Conservation (phyloP, 2,113 vertebrate species). For the Neodon shergylaensis region DNA sequence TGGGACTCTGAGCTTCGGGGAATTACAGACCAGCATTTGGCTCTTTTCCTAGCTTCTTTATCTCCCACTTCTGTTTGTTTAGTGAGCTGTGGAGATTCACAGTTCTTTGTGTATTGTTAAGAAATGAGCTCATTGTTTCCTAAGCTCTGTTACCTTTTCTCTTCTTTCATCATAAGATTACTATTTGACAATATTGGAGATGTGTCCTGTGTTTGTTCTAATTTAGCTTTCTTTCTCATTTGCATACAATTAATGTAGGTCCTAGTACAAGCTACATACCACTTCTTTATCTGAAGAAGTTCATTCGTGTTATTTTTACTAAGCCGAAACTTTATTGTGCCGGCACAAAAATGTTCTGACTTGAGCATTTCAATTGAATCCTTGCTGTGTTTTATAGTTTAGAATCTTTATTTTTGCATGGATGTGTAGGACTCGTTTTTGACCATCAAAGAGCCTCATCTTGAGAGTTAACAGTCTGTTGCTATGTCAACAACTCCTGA, state of each 20-base stretch:
- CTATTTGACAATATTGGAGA: neutral
- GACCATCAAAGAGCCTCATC: constrained; percentile 27
- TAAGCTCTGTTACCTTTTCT: neutral
- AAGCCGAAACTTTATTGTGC: neutral
- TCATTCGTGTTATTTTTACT: neutral
- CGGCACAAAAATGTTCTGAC: neutral
- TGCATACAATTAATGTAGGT: neutral
- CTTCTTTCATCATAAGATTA: constrained; percentile 29
- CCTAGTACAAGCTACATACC: neutral
- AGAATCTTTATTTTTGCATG: neutral
- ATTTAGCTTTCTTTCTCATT: constrained; percentile 37
- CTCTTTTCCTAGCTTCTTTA: neutral
- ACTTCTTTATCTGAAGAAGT: neutral
- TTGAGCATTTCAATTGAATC: constrained; percentile 41
- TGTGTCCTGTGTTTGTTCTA: constrained; percentile 7
- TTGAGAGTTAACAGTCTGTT: neutral
- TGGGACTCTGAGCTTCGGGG: neutral
- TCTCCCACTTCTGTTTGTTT: neutral
- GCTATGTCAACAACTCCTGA: neutral
- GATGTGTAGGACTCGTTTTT: constrained; percentile 42
- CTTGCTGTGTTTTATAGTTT: neutral
- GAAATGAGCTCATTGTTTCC: constrained; percentile 4
- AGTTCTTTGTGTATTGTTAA: constrained; percentile 31
- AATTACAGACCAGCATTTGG: neutral
- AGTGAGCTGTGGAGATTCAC: neutral